phyloP scores from a whole-genome alignment of 2,797 vertebrate genomes.

The Myoxocephalus aenaeus region DNA sequence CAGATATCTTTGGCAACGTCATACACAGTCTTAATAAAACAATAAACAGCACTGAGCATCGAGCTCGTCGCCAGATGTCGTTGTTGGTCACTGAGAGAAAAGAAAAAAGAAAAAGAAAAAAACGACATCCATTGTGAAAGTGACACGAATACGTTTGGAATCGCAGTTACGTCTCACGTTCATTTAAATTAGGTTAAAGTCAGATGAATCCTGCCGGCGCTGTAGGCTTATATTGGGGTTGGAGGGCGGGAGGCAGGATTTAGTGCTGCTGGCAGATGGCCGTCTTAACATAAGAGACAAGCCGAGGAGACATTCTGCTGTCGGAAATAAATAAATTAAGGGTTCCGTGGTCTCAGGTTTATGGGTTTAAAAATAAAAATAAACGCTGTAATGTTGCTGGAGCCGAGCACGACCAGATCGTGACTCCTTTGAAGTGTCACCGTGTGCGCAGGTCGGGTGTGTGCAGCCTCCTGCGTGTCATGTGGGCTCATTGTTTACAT shows the following conservation, averaged over 20 bases:
- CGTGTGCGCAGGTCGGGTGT: slow-evolving; percentile 70
- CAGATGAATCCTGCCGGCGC: slow-evolving; percentile 31
- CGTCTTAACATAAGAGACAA: slow-evolving; percentile 54
- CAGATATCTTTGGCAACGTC: slow-evolving; percentile 1
- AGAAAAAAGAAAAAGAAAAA: neutral
- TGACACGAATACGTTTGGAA: slow-evolving; percentile 50
- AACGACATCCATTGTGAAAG: slow-evolving; percentile 46
- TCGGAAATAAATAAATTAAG: slow-evolving; percentile 48
- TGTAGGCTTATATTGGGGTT: slow-evolving; percentile 35
- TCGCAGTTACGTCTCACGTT: neutral
- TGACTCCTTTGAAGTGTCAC: slow-evolving; percentile 72
- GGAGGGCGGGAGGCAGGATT: slow-evolving; percentile 60
- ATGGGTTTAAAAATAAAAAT: neutral
- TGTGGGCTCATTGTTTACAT: slow-evolving; percentile 84
- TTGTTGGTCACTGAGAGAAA: slow-evolving; percentile 42
- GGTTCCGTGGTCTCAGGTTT: slow-evolving; percentile 10
- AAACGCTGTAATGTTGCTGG: slow-evolving; percentile 5
- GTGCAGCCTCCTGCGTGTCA: slow-evolving; percentile 72
- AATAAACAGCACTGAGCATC: neutral
- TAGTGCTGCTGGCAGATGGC: slow-evolving; percentile 75
- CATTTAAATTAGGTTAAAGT: slow-evolving; percentile 28
- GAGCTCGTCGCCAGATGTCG: slow-evolving; percentile 71
- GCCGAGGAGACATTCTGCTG: slow-evolving; percentile 47
- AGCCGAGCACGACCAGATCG: slow-evolving; percentile 61
- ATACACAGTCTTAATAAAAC: neutral